These are phyloP conservation scores for Sericinus montela DNA, from an alignment of 2,888 invertebrate genomes.

Conservation along the genomic window DNA sequence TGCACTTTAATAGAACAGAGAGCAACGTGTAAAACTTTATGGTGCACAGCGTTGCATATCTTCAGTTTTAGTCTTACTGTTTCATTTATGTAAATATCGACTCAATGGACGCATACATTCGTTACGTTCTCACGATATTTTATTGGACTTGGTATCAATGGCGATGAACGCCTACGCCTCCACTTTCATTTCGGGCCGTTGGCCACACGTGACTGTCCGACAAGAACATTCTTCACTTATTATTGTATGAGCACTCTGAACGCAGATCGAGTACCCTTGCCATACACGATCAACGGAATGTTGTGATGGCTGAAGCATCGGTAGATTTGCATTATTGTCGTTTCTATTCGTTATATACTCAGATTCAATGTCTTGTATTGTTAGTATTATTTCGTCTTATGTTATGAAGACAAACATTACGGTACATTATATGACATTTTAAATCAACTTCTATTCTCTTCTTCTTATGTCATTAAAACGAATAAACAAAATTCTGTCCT, in stretches of 20 bases:
- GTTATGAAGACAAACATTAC: neutral
- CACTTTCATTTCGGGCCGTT: slow-evolving; percentile 68
- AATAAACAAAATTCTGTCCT: too few species aligned
- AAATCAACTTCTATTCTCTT: too few species aligned
- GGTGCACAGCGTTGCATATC: too few species aligned
- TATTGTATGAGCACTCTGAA: slow-evolving; percentile 36
- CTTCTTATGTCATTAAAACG: too few species aligned
- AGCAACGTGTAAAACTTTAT: too few species aligned
- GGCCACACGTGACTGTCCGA: slow-evolving; percentile 57
- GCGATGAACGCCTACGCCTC: slow-evolving; percentile 59
- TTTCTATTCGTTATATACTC: slow-evolving; percentile 41
- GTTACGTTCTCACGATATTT: slow-evolving; percentile 54
- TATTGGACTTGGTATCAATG: slow-evolving; percentile 39
- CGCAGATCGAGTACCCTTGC: slow-evolving; percentile 46
- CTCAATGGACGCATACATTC: slow-evolving; percentile 17
- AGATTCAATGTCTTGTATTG: slow-evolving; percentile 35
- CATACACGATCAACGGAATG: slow-evolving; percentile 38
- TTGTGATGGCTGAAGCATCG: slow-evolving; percentile 44
- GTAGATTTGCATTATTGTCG: slow-evolving; percentile 58
- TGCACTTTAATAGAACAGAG: too few species aligned
- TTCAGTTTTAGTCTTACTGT: too few species aligned
- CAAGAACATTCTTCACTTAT: slow-evolving; percentile 53
- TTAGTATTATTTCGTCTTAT: too few species aligned
- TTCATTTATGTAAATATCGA: neutral
- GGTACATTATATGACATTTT: too few species aligned